These are phyloP conservation scores for Coranthus polyacanthus DNA, from an alignment of 2,797 vertebrate genomes.

Conservation along the genomic window DNA sequence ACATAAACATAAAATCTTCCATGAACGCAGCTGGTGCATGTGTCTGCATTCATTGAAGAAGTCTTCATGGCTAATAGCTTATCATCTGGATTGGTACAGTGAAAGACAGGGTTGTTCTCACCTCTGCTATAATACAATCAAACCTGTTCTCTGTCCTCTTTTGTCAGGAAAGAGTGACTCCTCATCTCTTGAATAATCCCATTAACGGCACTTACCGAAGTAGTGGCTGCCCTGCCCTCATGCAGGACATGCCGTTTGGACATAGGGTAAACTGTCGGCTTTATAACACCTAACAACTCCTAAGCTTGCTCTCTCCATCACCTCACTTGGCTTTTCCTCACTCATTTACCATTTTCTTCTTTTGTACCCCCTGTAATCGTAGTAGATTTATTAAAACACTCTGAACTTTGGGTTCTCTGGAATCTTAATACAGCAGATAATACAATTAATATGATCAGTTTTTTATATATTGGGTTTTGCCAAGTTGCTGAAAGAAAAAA, in stretches of 20 bases:
- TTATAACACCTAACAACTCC: conserved; percentile 61
- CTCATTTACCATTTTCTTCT: not conserved
- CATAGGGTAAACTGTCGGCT: conserved; percentile 50
- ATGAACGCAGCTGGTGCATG: not conserved
- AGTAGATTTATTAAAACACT: no score
- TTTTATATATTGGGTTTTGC: not conserved
- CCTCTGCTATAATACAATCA: conserved; percentile 67
- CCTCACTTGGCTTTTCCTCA: not conserved
- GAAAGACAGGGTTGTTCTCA: conserved; percentile 49
- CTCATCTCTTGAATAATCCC: conserved; percentile 65
- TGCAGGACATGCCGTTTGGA: conserved; percentile 54
- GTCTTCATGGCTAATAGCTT: not conserved
- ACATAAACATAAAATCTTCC: no score
- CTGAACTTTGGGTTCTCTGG: no score
- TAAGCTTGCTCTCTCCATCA: not conserved
- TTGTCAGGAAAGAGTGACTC: conserved; percentile 37
- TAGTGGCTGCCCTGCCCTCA: conserved; percentile 40
- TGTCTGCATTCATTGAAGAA: not conserved
- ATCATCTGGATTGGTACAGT: conserved; percentile 34
- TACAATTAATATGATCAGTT: no score
- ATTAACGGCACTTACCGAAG: conserved; percentile 72
- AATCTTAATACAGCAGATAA: no score
- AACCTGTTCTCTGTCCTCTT: conserved; percentile 40
- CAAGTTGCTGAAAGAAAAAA: not conserved
- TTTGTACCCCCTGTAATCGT: no score